Base-by-base conservation (phyloP, 2,113 vertebrate species). In the Cyphomyrus discorhynchus region DNA sequence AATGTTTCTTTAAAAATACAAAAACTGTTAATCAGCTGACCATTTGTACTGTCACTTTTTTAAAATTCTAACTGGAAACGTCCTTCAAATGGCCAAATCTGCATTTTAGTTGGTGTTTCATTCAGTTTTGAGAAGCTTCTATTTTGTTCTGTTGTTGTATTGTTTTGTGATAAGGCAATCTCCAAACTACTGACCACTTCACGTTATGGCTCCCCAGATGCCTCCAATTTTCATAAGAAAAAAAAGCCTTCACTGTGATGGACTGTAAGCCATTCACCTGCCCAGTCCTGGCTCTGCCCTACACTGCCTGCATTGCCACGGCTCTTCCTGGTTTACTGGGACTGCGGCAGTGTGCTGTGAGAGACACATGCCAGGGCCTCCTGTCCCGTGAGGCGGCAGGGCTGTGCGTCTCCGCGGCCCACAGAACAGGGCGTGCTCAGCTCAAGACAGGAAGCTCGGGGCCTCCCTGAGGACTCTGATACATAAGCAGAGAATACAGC, bases 401-500 rank as follows among this genome's bases (percentile, higher is more conserved):
- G 88, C 47, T 85, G 77, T 90, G 42, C 19, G 8, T n/a, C 82
- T 47, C 21, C 35, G 74, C 13, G 15, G 74, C 15, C 74, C 74
- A 80, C 17, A 80, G 74, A 42, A 15, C 46, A 13, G 83, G 45
- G n/a, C 88, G 47, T 52, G 50, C 31, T 35, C 49, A 53, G 84
- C 95, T 93, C 91, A 95, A 92, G 89, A n/a, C 89, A 95, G 95
- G 91, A 94, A 96, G 93, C 95, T 91, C 89, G 77, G 93, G 96
- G 96, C 92, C 93, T 94, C 96, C 97, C 96, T 92, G 87, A 88
- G 96, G 96, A 97, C 97, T 94, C 95, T 92, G 95, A 97, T 96
- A 96, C 96, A 96, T 95, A 97, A 96, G 93, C 95, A 95, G 96
- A 42, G 97, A 97, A 97, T 96, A 97, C 96, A 96, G 94, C 92